phyloP scores from a whole-genome alignment of 1,140 invertebrate genomes.

The Triops cancriformis region DNA sequence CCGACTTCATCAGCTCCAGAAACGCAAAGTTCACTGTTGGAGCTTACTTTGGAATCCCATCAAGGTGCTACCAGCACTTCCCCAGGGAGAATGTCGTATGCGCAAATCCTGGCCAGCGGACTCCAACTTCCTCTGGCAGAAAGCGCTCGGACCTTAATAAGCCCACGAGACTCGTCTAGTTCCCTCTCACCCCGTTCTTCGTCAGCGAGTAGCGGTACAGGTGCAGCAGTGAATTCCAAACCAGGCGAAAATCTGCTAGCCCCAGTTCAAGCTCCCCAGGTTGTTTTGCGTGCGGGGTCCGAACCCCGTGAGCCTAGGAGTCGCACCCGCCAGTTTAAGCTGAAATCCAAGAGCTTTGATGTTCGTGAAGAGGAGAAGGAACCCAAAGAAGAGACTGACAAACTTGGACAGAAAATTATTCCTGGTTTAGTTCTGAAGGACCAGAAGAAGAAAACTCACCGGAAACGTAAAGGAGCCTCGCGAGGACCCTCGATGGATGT shows the following conservation, averaged over 20 bases:
- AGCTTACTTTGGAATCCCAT: neutral
- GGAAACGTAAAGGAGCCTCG: neutral
- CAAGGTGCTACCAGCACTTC: neutral
- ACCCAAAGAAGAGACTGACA: neutral
- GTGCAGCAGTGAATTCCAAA: neutral
- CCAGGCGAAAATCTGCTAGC: neutral
- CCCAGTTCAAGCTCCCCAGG: neutral
- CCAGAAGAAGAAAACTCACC: conserved; percentile 18
- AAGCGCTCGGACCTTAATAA: neutral
- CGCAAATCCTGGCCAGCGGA: conserved; percentile 25
- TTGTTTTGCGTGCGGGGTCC: conserved; percentile 22
- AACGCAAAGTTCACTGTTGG: too few species aligned
- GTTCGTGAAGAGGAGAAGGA: conserved; percentile 20
- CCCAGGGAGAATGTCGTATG: conserved; percentile 20
- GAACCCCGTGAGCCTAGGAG: conserved; percentile 27
- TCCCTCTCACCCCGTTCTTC: neutral
- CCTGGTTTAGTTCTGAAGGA: conserved; percentile 13
- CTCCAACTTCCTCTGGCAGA: neutral
- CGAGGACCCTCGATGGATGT: neutral
- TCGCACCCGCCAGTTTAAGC: conserved; percentile 18
- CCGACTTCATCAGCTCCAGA: neutral
- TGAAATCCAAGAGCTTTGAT: conserved; percentile 28
- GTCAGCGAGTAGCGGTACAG: conserved; percentile 20
- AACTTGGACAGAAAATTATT: neutral
- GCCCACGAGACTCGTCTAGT: neutral